Evolutionary conservation across 2,888 invertebrate species (phyloP), one percentile per base, ranked within the genome.

Genomic region (Serripes groenlandicus): DNA sequence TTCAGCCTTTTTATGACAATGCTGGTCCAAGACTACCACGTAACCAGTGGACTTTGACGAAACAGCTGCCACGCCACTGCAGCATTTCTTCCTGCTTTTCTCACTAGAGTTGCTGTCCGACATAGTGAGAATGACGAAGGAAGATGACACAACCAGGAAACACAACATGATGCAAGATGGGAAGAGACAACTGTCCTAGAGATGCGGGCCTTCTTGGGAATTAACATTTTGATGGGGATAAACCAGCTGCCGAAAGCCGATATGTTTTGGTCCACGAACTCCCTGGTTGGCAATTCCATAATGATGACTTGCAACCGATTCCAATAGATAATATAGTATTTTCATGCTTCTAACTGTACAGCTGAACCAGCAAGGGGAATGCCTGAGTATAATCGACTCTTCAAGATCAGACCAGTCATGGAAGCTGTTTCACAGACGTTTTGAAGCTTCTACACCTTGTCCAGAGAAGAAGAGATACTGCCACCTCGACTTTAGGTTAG

Each of bases 191-290:
- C n/a, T n/a, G n/a, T n/a, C n/a, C n/a, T 28, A 5, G 72, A 72
- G 37, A 78, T 78, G 64, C n/a, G 32, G 2, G 78, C 84, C 0
- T 84, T 71, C 30, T 42, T 81, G 18, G 76, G 75, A 1, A 49
- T 85, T 15, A 73, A 75, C 56, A 69, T 84, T 21, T 42, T 75
- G 30, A 85, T 85, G 85, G 85, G 85, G 3, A 54, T 85, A 0
- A 26, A 56, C n/a, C 42, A 35, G 5, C 74, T 78, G 28, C 85
- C 85, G 1, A n/a, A 64, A 21, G 42, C 34, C 0, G 66, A 60
- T 7, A 79, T 81, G 75, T 78, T 75, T 35, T 85, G 85, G 85
- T 79, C 79, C 4, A 34, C 58, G 21, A 74, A 82, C 37, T 3
- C 11, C 32, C 54, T 15, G 7, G 4, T 49, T 54, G 70, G 70